Base-by-base conservation (phyloP, 2,113 vertebrate species). In the Carlito syrichta region DNA sequence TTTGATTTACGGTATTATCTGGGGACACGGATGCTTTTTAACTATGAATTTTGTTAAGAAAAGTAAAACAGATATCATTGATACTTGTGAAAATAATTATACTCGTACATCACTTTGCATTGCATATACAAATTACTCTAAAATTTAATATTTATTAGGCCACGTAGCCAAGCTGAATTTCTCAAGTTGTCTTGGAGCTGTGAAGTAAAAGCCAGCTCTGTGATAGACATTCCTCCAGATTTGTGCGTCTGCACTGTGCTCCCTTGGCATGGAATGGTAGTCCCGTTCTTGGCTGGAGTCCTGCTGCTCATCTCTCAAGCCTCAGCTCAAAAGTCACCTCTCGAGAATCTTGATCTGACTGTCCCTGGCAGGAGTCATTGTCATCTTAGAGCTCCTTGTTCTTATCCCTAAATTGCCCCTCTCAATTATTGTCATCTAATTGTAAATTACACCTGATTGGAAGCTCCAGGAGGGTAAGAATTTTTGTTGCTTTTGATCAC, bases 11-110 rank as follows among this genome's bases (percentile, higher is more conserved):
- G 38, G 76, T 60, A 56, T 71, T 76, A 83, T 38, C 77, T 79
- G 94, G 88, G 93, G 58, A 60, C 69, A 73, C 11, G 23, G 81
- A 86, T 84, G n/a, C 20, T 92, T n/a, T 73, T 81, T 79, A 89
- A 58, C 74, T 50, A 88, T 86, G 63, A 78, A 68, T 73, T 83
- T 71, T 83, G 58, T 91, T 91, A 81, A 35, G 60, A 86, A 94
- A 63, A 63, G 9, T 58, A 69, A 82, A 79, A 82, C 30, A 89
- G 13, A n/a, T 56, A 58, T 73, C 82, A 86, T 25, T 76, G 90
- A 35, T 76, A 60, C 32, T 71, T 89, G 17, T 66, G 56, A 93
- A 95, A 76, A 93, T 54, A 48, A 60, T 71, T 76, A 63, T 38
- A 32, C 52, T 94, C 73, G 95, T 73, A 79, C 94, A 54, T 92